A percentile compares a stretch with the other conserved stretches of the same genome.
phyloP scores from a whole-genome alignment of 2,888 invertebrate genomes.

The Ligdia adustata region DNA sequence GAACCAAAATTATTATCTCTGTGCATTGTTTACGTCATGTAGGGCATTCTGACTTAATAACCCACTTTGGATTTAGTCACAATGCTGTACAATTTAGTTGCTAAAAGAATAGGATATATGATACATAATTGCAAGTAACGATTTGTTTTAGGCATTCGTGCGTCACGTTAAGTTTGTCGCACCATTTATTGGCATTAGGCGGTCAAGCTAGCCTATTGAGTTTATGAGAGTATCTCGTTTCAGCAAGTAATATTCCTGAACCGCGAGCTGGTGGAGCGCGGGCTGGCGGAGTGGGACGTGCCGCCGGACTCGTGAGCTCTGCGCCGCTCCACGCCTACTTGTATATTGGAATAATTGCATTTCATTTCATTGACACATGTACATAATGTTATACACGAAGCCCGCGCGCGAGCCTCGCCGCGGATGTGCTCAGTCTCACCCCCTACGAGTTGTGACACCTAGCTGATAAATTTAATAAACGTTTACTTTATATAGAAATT shows the following conservation, averaged over 20 bases:
- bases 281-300: constrained; percentile 90
- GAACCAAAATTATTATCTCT: too few species aligned
- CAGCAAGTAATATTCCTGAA: constrained; percentile 93
- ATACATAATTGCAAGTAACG: too few species aligned
- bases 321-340: constrained; percentile 60
- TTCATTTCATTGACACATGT: constrained; percentile 61
- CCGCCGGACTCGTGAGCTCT: constrained; percentile 72
- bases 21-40: too few species aligned
- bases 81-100: too few species aligned
- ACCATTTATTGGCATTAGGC: too few species aligned
- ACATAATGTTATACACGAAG: constrained; percentile 48
- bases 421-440: constrained; percentile 48
- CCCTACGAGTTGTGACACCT: constrained; percentile 60
- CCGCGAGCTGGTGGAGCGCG: constrained; percentile 92
- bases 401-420: constrained; percentile 23
- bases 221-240: constrained; percentile 59
- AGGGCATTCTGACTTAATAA: too few species aligned
- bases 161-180: too few species aligned
- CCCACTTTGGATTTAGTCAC: too few species aligned
- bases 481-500: constrained; percentile 49
- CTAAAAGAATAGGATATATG: too few species aligned
- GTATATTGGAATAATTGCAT: constrained; percentile 64
- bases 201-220: too few species aligned
- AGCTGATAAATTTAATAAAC: constrained; percentile 65
- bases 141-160: too few species aligned